Evolutionary conservation across 2,113 vertebrate species (phyloP), one percentile per base, ranked within the genome.

Genomic region (Aix galericulata): DNA sequence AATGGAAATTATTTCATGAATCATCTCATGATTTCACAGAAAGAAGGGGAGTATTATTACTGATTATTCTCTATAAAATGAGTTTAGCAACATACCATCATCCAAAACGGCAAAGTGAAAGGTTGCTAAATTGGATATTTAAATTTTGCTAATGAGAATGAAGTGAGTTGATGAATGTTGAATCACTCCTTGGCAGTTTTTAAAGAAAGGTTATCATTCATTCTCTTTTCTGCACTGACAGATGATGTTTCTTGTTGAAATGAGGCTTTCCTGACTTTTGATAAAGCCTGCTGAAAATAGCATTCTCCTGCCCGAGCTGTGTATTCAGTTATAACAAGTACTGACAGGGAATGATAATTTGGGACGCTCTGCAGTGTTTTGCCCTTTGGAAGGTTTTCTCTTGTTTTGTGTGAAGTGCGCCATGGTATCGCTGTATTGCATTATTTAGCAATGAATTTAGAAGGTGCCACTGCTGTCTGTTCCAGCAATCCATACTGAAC

Each of bases 81-180:
- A 91, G 82, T 95, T 94, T 94, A 82, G 62, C 69, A 94, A 97
- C 94, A 95, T 74, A 68, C 42, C 44, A 76, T 95, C 85, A 86
- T 90, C 68, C 83, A 55, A 91, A 95, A 93, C 83, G 23, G 38
- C 88, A 68, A 91, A 95, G 85, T 78, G 88, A 94, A 94, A 95
- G 38, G 42, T 90, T 95, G 82, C 79, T 93, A 91, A 93, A 95
- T 91, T 81, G 56, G 64, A 48, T 95, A 80, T 95, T 96, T 90
- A 89, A 93, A 94, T 81, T 67, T 91, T 88, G 46, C 52, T 97
- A 94, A 95, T 91, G 90, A 93, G 82, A 95, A 93, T 81, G 68
- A 91, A 78, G 56, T 78, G 55, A 94, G 46, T 22, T 95, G 89
- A 94, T 96, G 79, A 86, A 63, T 63, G 64, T 83, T 90, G 79